phyloP scores from a whole-genome alignment of 2,888 invertebrate genomes.

The Ochlodes sylvanus region DNA sequence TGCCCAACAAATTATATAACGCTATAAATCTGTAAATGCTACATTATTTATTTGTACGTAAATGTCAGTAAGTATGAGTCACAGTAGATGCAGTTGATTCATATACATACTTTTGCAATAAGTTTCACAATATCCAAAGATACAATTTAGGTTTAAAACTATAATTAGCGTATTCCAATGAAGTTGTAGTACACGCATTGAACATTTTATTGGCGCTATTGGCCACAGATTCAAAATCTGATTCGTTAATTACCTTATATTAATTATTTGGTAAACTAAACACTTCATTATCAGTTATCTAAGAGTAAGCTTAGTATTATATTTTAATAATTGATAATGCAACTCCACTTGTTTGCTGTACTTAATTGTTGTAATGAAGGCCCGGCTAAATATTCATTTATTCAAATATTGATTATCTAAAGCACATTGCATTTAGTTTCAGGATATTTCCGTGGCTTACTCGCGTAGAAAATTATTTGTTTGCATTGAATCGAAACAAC shows the following conservation, averaged over 20 bases:
- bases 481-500: slow-evolving; percentile 38
- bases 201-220: no score
- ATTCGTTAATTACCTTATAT: no score
- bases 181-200: no score
- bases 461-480: slow-evolving; percentile 36
- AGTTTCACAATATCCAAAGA: no score
- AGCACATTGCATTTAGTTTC: slow-evolving; percentile 25
- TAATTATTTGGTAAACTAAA: background rate
- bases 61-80: background rate
- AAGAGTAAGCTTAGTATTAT: background rate
- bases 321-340: slow-evolving; percentile 1
- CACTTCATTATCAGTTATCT: background rate
- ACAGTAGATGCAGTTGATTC: background rate
- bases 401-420: slow-evolving; percentile 35
- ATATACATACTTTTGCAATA: no score
- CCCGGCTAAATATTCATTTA: slow-evolving; percentile 28
- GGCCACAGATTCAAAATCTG: background rate
- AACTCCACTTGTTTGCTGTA: background rate
- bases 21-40: background rate
- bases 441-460: slow-evolving; percentile 33
- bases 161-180: no score
- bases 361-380: slow-evolving; percentile 22
- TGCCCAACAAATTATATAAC: background rate
- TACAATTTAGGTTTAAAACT: no score
- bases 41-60: background rate